Base-by-base conservation (phyloP, 2,888 invertebrate genomes). In the Sarcophaga variegata region DNA sequence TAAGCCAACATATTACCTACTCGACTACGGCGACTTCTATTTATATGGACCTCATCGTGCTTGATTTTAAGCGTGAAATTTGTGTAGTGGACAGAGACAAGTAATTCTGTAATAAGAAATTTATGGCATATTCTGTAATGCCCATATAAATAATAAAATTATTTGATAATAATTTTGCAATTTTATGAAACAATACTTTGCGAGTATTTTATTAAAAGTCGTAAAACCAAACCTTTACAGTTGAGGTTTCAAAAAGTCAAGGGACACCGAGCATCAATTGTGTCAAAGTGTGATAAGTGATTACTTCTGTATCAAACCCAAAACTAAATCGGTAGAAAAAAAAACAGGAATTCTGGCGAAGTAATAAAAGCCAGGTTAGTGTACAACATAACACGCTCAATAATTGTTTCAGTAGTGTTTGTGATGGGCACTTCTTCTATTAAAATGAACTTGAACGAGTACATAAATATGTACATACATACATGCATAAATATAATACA, bases 331-430 rank as follows among this genome's bases (percentile, higher is more conserved):
- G 45, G 66, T 22, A 47, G 12, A 2, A 66, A 17, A 49, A 49
- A 60, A 3, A 66, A 17, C 8, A 49, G 12, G 14, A 84, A 71
- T 80, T 84, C 75, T 37, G 4, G 22, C 45, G 84, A 84, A 84
- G 20, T 20, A 60, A 80, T 80, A 80, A 84, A 80, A 84, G 59
- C 17, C 17, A 60, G 75, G 59, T 71, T 54, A 75, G 64, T 63
- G 5, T 80, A 74, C 14, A 67, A 67, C 17, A 54, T 12, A 54
- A 54, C 54, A 54, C 5, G 54, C 5, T 54, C 54, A 10, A 37
- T 37, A 8, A 37, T 37, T 37, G 37, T 54, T 17, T 54, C 12
- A 54, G 49, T 17, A 67, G 47, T 67, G 49, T 81, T 66, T 72
- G 27, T 47, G n/a, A 47, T 60, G 37, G 59, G 72, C 64, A 64